Evolutionary conservation across 1,140 invertebrate genomes (phyloP), one percentile per base, ranked within the genome.

Genomic region (Phortica variegata): DNA sequence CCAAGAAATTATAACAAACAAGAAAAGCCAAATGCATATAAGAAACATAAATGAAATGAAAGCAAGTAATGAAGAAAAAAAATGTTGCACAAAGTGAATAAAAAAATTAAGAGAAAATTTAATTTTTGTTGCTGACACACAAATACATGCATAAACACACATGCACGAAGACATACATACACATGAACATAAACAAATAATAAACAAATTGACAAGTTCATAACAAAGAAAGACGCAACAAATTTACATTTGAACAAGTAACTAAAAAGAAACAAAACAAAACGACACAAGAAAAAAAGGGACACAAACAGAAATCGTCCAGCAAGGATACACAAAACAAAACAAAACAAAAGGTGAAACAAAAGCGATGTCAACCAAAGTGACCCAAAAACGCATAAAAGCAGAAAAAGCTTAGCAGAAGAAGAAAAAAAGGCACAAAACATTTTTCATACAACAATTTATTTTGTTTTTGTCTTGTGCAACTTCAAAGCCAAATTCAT

Each of bases 11-110:
- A 37, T 23, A 49, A 56, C 50, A 43, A 43, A 45, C 42, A 65
- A 39, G 21, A 38, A 56, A 61, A 65, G 61, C 61, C 58, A 65
- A 61, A 49, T 49, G 49, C 47, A 61, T 61, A 49, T 48, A 40
- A 49, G 37, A 65, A 61, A 55, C 52, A 49, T 33, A 56, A 56
- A 47, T 47, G 44, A 54, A 47, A 43, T 52, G 52, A 45, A 44
- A 34, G 12, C 45, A 52, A 54, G 13, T 13, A 34, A 34, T 34
- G n/a, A 34, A 34, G n/a, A 15, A 34, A 4, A n/a, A 34, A 15
- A 34, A 34, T 34, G 32, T 34, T 34, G 32, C 32, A 34, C 32
- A 34, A 34, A 34, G 4, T 34, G 13, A 34, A 34, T n/a, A 15
- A 9, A 34, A 34, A 34, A 8, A 34, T 6, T 12, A 12, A 12